Evolutionary conservation across 2,113 vertebrate genomes (phyloP), one percentile per base, ranked within the genome.

Genomic region (Chloebia gouldiae): DNA sequence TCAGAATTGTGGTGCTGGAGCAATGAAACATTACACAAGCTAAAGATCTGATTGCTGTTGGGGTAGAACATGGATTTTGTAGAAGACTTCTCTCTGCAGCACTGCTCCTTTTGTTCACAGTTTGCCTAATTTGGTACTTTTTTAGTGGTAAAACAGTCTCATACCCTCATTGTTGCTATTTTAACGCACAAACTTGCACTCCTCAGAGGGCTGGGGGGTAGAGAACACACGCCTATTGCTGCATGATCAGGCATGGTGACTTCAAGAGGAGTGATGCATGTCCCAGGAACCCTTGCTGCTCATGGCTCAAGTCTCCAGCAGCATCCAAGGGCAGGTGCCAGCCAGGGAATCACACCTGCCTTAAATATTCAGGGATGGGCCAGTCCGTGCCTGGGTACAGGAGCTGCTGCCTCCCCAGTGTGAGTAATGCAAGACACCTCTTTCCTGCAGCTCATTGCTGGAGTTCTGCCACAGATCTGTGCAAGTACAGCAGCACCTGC

Each of bases 161-260:
- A 15, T 25, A 12, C 20, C 69, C 18, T 44, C 17, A 4, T 10
- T 71, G 12, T 24, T 60, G 22, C 49, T 73, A 19, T 59, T 84
- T 78, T 75, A 59, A 42, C 18, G 22, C 39, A 35, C 22, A 75
- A 14, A 18, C 11, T 42, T 40, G 6, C 22, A 33, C 6, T 50
- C 6, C 21, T 50, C 11, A 88, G 44, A 22, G 13, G 4, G 2
- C 3, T 19, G 11, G 0, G 14, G 33, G 13, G 2, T 10, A 80
- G 64, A 72, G 60, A 56, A 39, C 5, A 0, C 9, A 40, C 24
- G 31, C 3, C 21, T 40, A 2, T 13, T 0, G 0, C 50, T 77
- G 16, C 35, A 17, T 39, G 5, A 35, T 40, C 9, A 28, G 39
- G 11, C 7, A 6, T 4, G 25, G 31, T 44, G 40, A 20, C 20